Evolutionary conservation across 30 jellyfish, hydroid and myxozoan species (phyloP), one percentile per base, ranked within the genome.

Genomic region (Clytia hemisphaerica): DNA sequence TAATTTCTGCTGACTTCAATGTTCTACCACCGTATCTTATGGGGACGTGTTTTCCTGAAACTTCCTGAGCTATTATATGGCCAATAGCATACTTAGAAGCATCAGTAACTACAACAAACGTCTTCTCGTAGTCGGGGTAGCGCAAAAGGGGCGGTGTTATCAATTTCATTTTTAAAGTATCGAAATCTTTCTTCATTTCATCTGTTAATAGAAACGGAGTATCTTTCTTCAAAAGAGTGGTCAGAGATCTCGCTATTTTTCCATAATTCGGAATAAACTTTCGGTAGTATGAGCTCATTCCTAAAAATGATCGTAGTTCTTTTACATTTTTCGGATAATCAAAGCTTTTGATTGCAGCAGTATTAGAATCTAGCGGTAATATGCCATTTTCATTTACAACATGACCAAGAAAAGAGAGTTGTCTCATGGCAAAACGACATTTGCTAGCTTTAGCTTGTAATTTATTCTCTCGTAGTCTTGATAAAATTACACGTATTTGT

Each of bases 11-110:
- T 1, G 83, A 51, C 66, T 76, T 61, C 55, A 76, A 40, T 37
- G 65, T 7, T 26, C 90, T 4, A 50, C 90, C 65, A 21, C 74
- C 74, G 58, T 78, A 78, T 5, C 73, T 78, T 21, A 78, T 55
- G 10, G 55, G 84, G 14, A 53, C 70, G 60, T 78, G 58, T 29
- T 77, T 77, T 31, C 49, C 69, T 6, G 37, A 75, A 5, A 62
- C n/a, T n/a, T n/a, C n/a, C n/a, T n/a, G n/a, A n/a, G n/a, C n/a
- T n/a, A n/a, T n/a, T n/a, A n/a, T n/a, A n/a, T n/a, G n/a, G n/a
- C n/a, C n/a, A n/a, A n/a, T n/a, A n/a, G n/a, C n/a, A n/a, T n/a
- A n/a, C n/a, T n/a, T n/a, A n/a, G n/a, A 66, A 21, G 92, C 83
- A 54, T 78, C 80, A 37, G 92, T 78, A 44, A 66, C 18, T 18